Evolutionary conservation across 37 sponge, comb jelly and placozoan genomes (phyloP).

Genomic region (Crambe crambe): DNA sequence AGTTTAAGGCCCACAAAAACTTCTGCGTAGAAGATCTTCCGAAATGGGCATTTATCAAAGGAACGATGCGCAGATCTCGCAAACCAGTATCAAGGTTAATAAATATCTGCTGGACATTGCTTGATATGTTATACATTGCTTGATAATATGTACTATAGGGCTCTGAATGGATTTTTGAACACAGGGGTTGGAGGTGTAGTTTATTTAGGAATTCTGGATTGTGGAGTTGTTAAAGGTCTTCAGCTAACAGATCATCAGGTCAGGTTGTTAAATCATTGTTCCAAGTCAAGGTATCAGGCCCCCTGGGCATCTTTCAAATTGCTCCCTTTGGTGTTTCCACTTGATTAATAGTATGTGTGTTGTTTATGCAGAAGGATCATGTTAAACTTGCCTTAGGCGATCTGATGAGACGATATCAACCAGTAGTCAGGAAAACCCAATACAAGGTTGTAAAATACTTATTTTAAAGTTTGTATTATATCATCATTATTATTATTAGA

Average conservation of each 20-base stretch:
- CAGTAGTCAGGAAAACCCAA: conserved; percentile 41
- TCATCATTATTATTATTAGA: no score
- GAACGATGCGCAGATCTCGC: conserved; percentile 9
- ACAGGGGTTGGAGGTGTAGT: conserved; percentile 68
- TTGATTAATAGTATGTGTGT: background rate
- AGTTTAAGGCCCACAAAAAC: conserved; percentile 72
- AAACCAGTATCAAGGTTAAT: conserved; percentile 61
- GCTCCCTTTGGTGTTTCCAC: no score
- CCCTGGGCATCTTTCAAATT: no score
- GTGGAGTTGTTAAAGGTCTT: conserved; percentile 57
- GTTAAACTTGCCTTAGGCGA: conserved; percentile 30
- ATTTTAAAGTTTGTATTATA: no score
- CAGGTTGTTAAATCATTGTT: no score
- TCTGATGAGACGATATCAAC: conserved; percentile 49
- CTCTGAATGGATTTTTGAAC: conserved; percentile 74
- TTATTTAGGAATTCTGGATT: conserved; percentile 63
- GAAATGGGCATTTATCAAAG: conserved; percentile 21
- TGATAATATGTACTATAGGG: conserved; percentile 38
- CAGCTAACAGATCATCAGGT: conserved; percentile 29
- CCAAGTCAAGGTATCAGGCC: no score
- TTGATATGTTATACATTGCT: no score
- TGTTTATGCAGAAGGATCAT: conserved; percentile 50
- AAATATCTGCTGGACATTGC: no score
- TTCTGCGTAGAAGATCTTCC: conserved; percentile 59
- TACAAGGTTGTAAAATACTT: conserved; percentile 28